These are phyloP conservation scores for Sminthurinus aureus DNA, from an alignment of 2,888 invertebrate species.

Conservation along the genomic window DNA sequence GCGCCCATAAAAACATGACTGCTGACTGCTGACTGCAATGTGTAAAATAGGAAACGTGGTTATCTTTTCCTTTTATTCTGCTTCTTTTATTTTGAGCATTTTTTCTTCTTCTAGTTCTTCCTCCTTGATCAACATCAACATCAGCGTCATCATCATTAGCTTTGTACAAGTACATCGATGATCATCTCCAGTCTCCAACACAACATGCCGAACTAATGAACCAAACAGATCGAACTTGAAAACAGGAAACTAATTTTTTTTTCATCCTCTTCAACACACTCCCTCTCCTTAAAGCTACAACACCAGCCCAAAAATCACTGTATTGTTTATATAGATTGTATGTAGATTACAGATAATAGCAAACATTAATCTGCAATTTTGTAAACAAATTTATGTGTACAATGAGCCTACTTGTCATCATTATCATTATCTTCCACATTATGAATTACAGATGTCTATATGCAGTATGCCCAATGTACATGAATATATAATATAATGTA, in stretches of 20 bases:
- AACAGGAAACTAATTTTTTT: neutral
- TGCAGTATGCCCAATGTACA: no score
- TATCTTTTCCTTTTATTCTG: neutral
- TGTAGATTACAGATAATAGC: no score
- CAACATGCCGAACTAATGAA: constrained; percentile 35
- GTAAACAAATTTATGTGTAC: no score
- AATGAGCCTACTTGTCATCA: no score
- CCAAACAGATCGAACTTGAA: constrained; percentile 35
- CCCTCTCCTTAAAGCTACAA: neutral
- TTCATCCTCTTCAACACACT: neutral
- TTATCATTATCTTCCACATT: no score
- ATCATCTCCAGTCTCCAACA: neutral
- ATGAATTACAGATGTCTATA: no score
- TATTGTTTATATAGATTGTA: no score
- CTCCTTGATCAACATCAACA: neutral
- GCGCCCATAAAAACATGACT: constrained; percentile 18
- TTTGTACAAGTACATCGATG: no score
- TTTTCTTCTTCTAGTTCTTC: neutral
- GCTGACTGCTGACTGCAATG: neutral
- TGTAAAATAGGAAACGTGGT: constrained; percentile 25
- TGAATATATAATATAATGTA: no score
- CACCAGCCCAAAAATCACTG: no score
- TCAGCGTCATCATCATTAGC: neutral
- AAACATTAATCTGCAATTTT: no score
- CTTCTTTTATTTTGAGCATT: neutral